These are phyloP conservation scores for Pipistrellus nathusii DNA, from an alignment of 2,797 vertebrate genomes.

Conservation along the genomic window DNA sequence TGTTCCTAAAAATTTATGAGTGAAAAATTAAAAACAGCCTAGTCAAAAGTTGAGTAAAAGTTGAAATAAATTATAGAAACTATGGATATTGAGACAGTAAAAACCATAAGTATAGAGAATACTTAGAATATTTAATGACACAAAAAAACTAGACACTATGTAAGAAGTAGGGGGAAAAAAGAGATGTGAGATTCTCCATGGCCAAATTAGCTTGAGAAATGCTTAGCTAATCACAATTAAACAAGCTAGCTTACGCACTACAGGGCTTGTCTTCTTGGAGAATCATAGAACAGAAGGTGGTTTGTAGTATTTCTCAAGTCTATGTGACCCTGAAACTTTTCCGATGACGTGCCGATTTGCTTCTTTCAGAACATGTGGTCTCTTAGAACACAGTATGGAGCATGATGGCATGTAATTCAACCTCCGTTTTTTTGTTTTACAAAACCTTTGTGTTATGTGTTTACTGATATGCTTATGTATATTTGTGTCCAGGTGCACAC, in stretches of 20 bases:
- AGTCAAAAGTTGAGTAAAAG: conserved; percentile 9
- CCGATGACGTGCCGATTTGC: neutral
- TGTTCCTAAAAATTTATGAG: conserved; percentile 21
- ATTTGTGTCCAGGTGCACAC: neutral
- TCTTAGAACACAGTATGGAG: neutral
- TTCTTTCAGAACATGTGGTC: conserved; percentile 16
- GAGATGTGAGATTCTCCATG: neutral
- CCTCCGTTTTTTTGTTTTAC: conserved; percentile 31
- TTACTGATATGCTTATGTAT: neutral
- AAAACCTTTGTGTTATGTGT: neutral
- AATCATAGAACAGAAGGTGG: neutral
- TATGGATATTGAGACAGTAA: conserved; percentile 1
- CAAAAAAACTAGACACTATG: neutral
- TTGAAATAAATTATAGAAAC: conserved; percentile 29
- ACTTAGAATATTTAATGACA: neutral
- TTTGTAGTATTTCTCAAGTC: neutral
- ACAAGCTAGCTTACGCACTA: neutral
- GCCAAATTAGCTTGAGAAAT: conserved; percentile 39
- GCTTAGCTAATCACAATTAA: conserved; percentile 42
- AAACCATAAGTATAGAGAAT: conserved; percentile 35
- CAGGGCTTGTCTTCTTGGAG: neutral
- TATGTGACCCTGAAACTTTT: conserved; percentile 17
- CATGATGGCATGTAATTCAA: neutral
- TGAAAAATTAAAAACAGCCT: neutral
- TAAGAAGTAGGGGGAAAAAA: neutral